These are phyloP conservation scores for Aphodius granarius DNA, from an alignment of 2,888 invertebrate species.

Conservation along the genomic window DNA sequence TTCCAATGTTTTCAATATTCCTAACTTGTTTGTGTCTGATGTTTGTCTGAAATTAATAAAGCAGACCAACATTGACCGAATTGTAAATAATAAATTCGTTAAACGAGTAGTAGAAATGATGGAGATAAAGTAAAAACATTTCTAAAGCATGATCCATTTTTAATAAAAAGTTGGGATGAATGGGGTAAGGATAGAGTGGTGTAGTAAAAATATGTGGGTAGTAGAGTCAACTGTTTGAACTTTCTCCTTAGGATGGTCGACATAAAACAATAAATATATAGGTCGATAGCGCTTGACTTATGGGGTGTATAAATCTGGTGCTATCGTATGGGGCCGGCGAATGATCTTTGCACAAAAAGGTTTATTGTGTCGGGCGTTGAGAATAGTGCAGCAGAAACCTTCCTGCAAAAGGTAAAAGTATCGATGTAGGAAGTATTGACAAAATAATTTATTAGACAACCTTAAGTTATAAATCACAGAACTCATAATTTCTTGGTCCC, in stretches of 20 bases:
- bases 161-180: not conserved
- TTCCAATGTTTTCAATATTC: too few relatives aligned
- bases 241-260: not conserved
- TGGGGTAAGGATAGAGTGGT: not conserved
- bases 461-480: slow-evolving; percentile 24
- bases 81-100: not conserved
- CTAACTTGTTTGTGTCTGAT: too few relatives aligned
- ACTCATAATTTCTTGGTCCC: slow-evolving; percentile 24
- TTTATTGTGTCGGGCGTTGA: not conserved
- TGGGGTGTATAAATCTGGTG: slow-evolving; percentile 11
- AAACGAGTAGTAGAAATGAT: not conserved
- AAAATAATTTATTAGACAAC: slow-evolving; percentile 24
- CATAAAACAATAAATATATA: slow-evolving; percentile 13
- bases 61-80: too few relatives aligned
- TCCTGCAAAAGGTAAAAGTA: not conserved
- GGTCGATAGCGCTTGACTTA: slow-evolving; percentile 11
- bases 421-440: slow-evolving; percentile 20
- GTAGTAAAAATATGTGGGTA: not conserved
- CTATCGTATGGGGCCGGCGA: slow-evolving; percentile 7
- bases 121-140: too few relatives aligned
- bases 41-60: too few relatives aligned
- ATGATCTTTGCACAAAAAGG: slow-evolving; percentile 11
- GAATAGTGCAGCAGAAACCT: not conserved
- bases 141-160: not conserved
- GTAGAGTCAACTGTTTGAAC: not conserved